phyloP scores from a whole-genome alignment of 1,140 invertebrate species.

The Caerostris extrusa region DNA sequence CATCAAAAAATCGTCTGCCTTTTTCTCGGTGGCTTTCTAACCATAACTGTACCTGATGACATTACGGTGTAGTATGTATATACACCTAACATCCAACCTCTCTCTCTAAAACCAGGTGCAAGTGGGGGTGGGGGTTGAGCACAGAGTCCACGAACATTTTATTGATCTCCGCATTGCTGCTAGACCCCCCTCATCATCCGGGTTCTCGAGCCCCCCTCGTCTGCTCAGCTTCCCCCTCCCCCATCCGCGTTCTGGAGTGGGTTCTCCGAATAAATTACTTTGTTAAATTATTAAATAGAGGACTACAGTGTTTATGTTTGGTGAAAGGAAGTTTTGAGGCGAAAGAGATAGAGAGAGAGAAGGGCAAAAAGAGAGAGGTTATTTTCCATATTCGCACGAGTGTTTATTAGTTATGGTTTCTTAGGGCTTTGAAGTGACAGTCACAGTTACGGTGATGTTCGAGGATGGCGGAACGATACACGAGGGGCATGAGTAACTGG shows the following conservation, averaged over 20 bases:
- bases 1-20: slow-evolving; percentile 12
- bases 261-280: slow-evolving; percentile 48
- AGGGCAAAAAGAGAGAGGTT: no score
- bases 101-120: neutral
- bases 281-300: slow-evolving; percentile 62
- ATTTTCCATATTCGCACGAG: neutral
- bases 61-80: neutral
- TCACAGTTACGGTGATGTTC: neutral
- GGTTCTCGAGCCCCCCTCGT: neutral
- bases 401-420: neutral
- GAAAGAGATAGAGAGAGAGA: no score
- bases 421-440: neutral
- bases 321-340: neutral
- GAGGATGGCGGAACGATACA: neutral
- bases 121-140: neutral
- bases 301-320: neutral
- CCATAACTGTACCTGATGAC: slow-evolving; percentile 13
- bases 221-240: neutral
- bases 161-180: slow-evolving; percentile 44
- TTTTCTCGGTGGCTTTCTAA: neutral
- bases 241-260: neutral
- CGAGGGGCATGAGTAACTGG: no score
- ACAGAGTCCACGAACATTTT: slow-evolving; percentile 33
- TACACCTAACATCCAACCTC: slow-evolving; percentile 12
- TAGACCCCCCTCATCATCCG: neutral